Evolutionary conservation across 2,888 invertebrate species (phyloP), one percentile per base, ranked within the genome.

Genomic region (Agrotis exclamationis): DNA sequence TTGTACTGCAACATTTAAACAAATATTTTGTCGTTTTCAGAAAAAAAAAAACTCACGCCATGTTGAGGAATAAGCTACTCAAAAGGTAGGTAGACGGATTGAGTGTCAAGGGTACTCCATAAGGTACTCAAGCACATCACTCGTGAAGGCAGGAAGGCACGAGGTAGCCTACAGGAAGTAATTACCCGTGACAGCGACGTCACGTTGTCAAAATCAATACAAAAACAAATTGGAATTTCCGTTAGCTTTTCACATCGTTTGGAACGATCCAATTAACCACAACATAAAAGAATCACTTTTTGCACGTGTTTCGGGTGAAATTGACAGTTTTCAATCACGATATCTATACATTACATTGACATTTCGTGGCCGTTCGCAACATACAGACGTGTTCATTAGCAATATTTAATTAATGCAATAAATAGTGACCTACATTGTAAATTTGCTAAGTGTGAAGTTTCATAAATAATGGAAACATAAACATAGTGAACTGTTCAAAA

Each of bases 171-270:
- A 45, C 1, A 50, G 68, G 56, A 72, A 76, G 56, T 50, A 74
- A 74, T 60, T 70, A 70, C 54, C 13, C 59, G 24, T 24, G 18
- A 50, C 53, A 50, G 47, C 50, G 16, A 68, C 69, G 58, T 53
- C 76, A 73, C 73, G 69, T 68, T 53, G 51, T 58, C 51, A 47
- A 68, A 68, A 68, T 68, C 54, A 77, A 77, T 70, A 70, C 45
- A 77, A 77, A 74, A 74, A 69, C 24, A 60, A 79, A 75, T 78
- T 75, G 79, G 58, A 59, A 63, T 79, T 75, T 72, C 58, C 50
- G 73, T 63, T 28, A 54, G 45, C 53, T 72, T 63, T 71, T 63
- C 48, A 50, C 50, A 53, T 22, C 60, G 56, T 45, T 57, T 47
- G 56, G 62, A 64, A 47, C 44, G 56, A 60, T 62, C 47, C 76